phyloP scores from a whole-genome alignment of 1,140 invertebrate genomes.

The Mamestra configurata region DNA sequence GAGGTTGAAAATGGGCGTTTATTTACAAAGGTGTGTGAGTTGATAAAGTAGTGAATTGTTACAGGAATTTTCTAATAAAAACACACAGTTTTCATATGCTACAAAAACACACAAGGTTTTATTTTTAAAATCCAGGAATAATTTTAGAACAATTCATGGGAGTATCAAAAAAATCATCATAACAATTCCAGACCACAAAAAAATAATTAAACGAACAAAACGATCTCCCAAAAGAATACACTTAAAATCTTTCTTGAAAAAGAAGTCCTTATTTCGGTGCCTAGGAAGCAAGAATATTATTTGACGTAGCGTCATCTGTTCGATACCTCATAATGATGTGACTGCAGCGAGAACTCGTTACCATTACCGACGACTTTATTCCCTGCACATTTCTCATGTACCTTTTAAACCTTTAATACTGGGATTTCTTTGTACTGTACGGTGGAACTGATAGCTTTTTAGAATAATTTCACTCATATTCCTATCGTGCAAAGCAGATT shows the following conservation, averaged over 20 bases:
- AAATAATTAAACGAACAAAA: constrained; percentile 21
- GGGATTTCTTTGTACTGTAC: constrained; percentile 23
- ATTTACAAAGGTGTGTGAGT: background rate
- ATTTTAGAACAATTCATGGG: background rate
- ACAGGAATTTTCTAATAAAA: background rate
- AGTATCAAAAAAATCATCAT: background rate
- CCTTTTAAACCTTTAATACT: constrained; percentile 31
- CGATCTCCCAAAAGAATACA: constrained; percentile 23
- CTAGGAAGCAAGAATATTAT: constrained; percentile 56
- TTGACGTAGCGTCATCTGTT: constrained; percentile 63
- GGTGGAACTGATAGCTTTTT: constrained; percentile 13
- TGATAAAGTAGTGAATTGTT: background rate
- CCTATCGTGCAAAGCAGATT: background rate
- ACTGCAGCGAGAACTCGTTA: constrained; percentile 62
- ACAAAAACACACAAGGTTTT: background rate
- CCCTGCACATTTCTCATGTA: constrained; percentile 35
- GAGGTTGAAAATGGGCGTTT: background rate
- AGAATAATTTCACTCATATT: background rate
- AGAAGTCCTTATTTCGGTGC: constrained; percentile 25
- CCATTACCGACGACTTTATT: constrained; percentile 59
- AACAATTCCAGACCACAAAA: background rate
- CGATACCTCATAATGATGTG: constrained; percentile 73
- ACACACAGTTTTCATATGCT: background rate
- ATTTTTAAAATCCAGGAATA: background rate
- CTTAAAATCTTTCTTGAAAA: constrained; percentile 20